Evolutionary conservation across 2,797 vertebrate species (phyloP).

Genomic region (Okamejei kenojei): DNA sequence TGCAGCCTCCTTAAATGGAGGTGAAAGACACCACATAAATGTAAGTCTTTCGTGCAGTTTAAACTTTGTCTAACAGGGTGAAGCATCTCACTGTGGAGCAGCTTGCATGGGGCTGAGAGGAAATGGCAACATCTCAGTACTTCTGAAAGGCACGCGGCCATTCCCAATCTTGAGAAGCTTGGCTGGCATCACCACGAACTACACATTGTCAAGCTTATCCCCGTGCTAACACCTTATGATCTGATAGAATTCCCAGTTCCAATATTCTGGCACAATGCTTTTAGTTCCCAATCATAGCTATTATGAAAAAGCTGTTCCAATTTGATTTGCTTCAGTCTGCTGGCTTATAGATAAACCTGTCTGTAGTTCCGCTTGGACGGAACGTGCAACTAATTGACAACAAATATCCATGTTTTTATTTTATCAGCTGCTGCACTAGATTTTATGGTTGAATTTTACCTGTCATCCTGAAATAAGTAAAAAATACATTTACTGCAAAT

Average conservation of each 20-base stretch:
- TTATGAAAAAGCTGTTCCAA: neutral
- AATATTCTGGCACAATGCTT: neutral
- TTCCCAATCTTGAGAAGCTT: neutral
- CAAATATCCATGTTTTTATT: conserved; percentile 27
- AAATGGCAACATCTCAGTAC: neutral
- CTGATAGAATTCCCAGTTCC: neutral
- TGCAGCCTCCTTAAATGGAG: too few species aligned
- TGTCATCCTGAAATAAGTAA: neutral
- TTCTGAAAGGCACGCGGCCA: neutral
- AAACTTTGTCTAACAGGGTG: neutral
- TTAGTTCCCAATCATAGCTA: conserved; percentile 11
- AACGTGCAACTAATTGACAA: neutral
- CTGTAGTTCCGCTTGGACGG: neutral
- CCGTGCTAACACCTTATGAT: neutral
- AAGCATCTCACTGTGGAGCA: neutral
- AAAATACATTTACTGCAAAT: conserved; percentile 9
- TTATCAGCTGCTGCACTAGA: neutral
- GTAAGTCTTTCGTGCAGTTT: neutral
- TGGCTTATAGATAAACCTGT: neutral
- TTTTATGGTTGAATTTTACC: neutral
- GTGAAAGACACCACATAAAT: too few species aligned
- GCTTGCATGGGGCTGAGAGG: neutral
- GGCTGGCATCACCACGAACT: neutral
- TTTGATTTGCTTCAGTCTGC: conserved; percentile 18
- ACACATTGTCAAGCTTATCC: neutral